Evolutionary conservation across 2,113 vertebrate genomes (phyloP).

Genomic region (Capra hircus): DNA sequence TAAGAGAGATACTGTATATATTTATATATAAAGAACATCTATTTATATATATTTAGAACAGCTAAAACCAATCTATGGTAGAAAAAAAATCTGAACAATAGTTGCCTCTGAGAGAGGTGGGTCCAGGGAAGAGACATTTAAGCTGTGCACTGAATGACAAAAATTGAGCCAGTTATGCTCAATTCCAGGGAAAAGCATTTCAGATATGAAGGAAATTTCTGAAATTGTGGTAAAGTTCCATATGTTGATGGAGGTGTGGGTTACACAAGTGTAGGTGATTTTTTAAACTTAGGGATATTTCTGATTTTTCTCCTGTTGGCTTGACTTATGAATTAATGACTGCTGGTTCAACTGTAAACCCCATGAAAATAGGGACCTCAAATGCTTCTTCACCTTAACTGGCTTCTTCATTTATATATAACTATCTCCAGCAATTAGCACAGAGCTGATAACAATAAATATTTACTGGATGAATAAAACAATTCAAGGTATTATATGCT

Average conservation of each 20-base stretch:
- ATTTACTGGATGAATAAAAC: neutral
- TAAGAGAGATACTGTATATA: neutral
- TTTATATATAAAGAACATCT: neutral
- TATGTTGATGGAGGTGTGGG: neutral
- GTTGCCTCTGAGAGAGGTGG: neutral
- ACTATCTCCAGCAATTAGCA: neutral
- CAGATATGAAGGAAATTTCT: neutral
- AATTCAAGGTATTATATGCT: neutral
- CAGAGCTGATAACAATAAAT: neutral
- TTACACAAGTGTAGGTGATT: neutral
- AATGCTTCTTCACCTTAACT: neutral
- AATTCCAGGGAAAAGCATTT: neutral
- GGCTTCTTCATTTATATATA: neutral
- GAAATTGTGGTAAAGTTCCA: neutral
- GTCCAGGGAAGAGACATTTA: neutral
- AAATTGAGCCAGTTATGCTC: neutral
- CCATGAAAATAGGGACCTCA: neutral
- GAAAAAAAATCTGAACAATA: neutral
- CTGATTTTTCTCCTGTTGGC: neutral
- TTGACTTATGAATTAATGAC: neutral
- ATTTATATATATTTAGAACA: neutral
- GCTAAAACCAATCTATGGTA: neutral
- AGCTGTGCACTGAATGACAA: neutral
- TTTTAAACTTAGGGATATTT: neutral
- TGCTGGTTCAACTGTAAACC: neutral